Percentiles rank a stretch among this genome's conserved stretches.
These are phyloP conservation scores for Cataglyphis albicans DNA, from an alignment of 2,888 invertebrate genomes.

Conservation along the genomic window DNA sequence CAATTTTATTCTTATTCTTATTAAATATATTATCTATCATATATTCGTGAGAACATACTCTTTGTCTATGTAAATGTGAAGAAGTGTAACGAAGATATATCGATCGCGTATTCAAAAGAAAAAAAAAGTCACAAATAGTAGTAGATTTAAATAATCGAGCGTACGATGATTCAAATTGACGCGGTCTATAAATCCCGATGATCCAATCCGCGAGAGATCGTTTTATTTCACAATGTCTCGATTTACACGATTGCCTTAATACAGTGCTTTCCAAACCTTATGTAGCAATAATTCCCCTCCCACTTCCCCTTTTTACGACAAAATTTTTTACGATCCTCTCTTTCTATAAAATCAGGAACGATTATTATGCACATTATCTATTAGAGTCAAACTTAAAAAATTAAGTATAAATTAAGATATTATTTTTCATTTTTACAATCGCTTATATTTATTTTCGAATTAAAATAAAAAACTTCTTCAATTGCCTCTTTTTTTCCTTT, in stretches of 20 bases:
- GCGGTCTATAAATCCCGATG: constrained; percentile 22
- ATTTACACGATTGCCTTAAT: constrained; percentile 29
- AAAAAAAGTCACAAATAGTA: constrained; percentile 45
- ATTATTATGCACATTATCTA: not conserved
- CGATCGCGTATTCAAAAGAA: constrained; percentile 34
- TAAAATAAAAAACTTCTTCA: constrained; percentile 4
- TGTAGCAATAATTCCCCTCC: not conserved
- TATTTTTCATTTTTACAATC: not conserved
- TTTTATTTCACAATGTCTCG: constrained; percentile 29
- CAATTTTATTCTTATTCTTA: not conserved
- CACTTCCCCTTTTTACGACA: not conserved
- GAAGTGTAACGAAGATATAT: constrained; percentile 16
- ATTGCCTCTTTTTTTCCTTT: not conserved
- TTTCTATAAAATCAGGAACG: not conserved
- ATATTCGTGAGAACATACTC: not conserved
- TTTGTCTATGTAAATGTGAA: not conserved
- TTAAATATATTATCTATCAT: not conserved
- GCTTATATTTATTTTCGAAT: not conserved
- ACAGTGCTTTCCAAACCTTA: constrained; percentile 8
- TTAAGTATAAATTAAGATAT: not conserved
- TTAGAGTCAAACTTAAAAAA: not conserved
- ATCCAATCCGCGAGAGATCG: constrained; percentile 16
- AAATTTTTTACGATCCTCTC: constrained; percentile 6
- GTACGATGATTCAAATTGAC: constrained; percentile 47
- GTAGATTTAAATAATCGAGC: constrained; percentile 57